Conservation (phyloP, 2,113 vertebrate species). For the Notarius lentiginosus region DNA sequence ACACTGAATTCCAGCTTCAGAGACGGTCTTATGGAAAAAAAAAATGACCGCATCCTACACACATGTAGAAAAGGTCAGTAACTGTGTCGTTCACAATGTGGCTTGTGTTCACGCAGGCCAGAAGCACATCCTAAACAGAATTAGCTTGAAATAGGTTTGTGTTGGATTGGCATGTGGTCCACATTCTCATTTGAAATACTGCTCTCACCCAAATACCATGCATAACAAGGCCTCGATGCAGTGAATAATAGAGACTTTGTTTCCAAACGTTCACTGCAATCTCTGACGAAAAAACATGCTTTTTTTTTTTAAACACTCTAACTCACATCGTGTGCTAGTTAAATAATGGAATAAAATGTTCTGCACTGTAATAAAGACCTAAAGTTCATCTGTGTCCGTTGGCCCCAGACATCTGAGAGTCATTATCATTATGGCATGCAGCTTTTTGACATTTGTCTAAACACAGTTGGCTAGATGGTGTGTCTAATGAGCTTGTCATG, state of each 20-base stretch:
- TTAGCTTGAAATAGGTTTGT: constrained; percentile 41
- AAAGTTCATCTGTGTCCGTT: not conserved
- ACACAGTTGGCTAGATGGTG: not conserved
- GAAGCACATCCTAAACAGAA: constrained; percentile 13
- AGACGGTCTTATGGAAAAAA: not conserved
- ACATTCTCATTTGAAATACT: constrained; percentile 16
- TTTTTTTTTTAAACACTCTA: not conserved
- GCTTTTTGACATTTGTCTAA: constrained; percentile 11
- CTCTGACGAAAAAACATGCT: not conserved
- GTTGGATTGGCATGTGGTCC: constrained; percentile 26
- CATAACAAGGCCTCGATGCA: not conserved
- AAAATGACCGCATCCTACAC: not conserved
- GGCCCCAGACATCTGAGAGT: constrained; percentile 22
- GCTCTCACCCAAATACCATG: constrained; percentile 11
- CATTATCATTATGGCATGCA: not conserved
- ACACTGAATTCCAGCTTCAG: not conserved
- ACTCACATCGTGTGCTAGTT: not conserved
- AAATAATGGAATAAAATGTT: not conserved
- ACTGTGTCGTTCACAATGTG: constrained; percentile 17
- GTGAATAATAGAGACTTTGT: not conserved
- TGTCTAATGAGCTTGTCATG: constrained; percentile 12
- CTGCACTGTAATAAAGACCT: not conserved
- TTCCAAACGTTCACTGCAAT: not conserved
- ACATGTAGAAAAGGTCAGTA: not conserved
- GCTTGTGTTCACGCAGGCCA: constrained; percentile 25